These are phyloP conservation scores for Acromyrmex charruanus DNA, from an alignment of 1,140 invertebrate genomes.

Conservation along the genomic window DNA sequence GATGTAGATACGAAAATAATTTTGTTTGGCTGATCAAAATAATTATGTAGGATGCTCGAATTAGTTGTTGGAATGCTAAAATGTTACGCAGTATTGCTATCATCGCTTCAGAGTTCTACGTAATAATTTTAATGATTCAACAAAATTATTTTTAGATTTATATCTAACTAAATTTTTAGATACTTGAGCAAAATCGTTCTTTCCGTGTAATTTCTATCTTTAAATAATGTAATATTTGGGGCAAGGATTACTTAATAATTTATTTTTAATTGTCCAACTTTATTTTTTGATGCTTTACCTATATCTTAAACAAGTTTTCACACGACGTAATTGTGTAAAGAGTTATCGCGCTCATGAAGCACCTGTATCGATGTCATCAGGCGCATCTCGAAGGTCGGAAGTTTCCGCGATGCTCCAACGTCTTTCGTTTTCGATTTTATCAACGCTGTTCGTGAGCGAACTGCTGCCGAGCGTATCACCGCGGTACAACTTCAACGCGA, in stretches of 20 bases:
- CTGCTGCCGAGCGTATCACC: background rate
- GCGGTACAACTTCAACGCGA: slow-evolving; percentile 16
- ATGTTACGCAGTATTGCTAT: too few relatives aligned
- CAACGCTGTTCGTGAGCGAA: background rate
- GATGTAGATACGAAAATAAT: too few relatives aligned
- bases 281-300: background rate
- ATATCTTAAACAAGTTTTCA: background rate
- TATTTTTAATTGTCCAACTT: background rate
- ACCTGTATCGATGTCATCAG: slow-evolving; percentile 2
- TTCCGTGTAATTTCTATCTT: background rate
- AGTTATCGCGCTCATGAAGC: background rate
- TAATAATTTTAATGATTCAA: too few relatives aligned
- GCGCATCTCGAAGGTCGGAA: slow-evolving; percentile 42
- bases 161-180: too few relatives aligned
- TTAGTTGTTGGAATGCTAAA: too few relatives aligned
- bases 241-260: background rate
- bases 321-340: background rate
- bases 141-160: too few relatives aligned
- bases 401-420: slow-evolving; percentile 23
- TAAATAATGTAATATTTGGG: background rate
- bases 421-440: slow-evolving; percentile 56
- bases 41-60: too few relatives aligned
- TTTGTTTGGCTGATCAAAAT: too few relatives aligned
- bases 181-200: too few relatives aligned
- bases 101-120: too few relatives aligned